A percentile compares a stretch with the other conserved stretches of the same genome.
These are phyloP conservation scores for Tetrax tetrax DNA, from an alignment of 2,113 vertebrate species.

Conservation along the genomic window DNA sequence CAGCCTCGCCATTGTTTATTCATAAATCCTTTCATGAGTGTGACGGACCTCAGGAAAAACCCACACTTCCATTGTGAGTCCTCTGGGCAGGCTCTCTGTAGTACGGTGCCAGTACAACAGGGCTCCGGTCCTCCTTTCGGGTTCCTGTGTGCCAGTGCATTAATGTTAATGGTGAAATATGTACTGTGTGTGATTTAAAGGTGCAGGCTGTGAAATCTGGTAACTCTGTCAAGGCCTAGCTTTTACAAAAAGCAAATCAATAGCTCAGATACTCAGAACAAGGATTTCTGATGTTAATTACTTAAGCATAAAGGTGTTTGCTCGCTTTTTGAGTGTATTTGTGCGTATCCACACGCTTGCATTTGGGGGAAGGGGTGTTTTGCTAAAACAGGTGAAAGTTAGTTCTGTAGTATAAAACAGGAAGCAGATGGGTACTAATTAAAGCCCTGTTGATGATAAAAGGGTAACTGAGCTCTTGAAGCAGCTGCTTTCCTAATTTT, in stretches of 20 bases:
- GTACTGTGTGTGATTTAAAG: background rate
- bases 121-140: background rate
- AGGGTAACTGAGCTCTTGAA: conserved; percentile 70
- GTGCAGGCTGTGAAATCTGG: conserved; percentile 7
- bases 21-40: conserved; percentile 56
- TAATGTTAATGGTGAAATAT: background rate
- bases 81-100: background rate
- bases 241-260: background rate
- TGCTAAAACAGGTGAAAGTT: conserved; percentile 76
- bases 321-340: background rate
- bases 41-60: conserved; percentile 48
- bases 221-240: background rate
- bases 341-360: background rate
- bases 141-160: background rate
- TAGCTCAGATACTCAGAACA: background rate
- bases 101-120: background rate
- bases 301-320: background rate
- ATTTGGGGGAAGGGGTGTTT: conserved; percentile 44
- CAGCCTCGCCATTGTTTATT: conserved; percentile 55
- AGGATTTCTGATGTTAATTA: background rate
- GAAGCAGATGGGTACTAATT: conserved; percentile 83
- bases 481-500: conserved; percentile 77
- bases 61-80: conserved; percentile 14
- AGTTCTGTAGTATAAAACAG: conserved; percentile 72
- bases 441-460: conserved; percentile 76